A percentile compares a stretch with the other conserved stretches of the same genome.
phyloP scores from a whole-genome alignment of 2,888 invertebrate species.

The Papilio protenor region DNA sequence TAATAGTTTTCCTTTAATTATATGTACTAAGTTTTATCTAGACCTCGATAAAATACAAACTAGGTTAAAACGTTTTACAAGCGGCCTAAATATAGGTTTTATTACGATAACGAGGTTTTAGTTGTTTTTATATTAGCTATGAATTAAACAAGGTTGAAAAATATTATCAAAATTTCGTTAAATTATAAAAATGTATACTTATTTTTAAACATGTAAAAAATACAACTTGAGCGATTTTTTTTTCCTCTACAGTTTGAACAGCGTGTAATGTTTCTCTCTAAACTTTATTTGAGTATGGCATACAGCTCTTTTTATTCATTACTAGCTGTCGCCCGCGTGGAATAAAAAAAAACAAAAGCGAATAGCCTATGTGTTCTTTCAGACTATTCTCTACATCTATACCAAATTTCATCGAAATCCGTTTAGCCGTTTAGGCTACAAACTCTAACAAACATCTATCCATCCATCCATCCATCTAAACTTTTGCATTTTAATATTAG shows the following conservation, averaged over 20 bases:
- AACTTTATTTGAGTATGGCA: conserved; percentile 25
- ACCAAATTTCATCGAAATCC: no score
- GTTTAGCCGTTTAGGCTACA: no score
- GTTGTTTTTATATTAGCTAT: neutral
- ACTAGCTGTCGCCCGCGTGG: no score
- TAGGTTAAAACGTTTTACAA: conserved; percentile 26
- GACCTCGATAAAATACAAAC: conserved; percentile 34
- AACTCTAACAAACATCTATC: no score
- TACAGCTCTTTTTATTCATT: conserved; percentile 15
- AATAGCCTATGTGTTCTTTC: no score
- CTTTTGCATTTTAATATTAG: no score
- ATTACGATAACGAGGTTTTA: conserved; percentile 5
- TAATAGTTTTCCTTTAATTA: conserved; percentile 15
- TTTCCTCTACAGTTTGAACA: conserved; percentile 11
- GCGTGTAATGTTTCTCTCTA: conserved; percentile 24
- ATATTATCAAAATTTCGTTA: neutral
- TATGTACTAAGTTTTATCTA: conserved; percentile 36
- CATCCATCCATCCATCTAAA: no score
- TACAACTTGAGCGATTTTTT: neutral
- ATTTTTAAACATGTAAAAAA: neutral
- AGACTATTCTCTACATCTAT: no score
- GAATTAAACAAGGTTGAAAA: neutral
- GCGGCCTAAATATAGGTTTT: conserved; percentile 1
- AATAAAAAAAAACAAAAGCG: no score
- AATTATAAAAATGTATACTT: neutral